Conservation (phyloP, 2,888 invertebrate genomes). For the Tanaodytes sp. region DNA sequence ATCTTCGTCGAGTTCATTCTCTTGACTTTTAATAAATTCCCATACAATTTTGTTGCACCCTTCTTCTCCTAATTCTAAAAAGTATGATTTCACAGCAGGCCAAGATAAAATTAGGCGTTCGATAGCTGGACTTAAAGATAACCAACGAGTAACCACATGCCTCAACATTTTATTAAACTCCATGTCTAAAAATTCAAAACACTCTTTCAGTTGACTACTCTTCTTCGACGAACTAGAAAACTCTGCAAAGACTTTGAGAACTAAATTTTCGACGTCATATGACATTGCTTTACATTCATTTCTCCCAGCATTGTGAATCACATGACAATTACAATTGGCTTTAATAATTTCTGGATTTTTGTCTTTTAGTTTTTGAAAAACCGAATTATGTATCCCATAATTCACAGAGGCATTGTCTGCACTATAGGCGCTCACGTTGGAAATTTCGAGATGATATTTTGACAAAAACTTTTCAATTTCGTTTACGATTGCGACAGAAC, state of each 20-base stretch:
- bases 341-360: no score
- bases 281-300: constrained; percentile 54
- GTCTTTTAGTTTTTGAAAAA: constrained; percentile 40
- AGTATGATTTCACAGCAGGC: constrained; percentile 33
- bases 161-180: constrained; percentile 50
- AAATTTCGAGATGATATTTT: neutral
- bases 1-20: constrained; percentile 16
- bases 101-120: constrained; percentile 25
- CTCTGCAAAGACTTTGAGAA: constrained; percentile 57
- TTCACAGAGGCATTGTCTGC: constrained; percentile 49
- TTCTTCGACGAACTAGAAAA: constrained; percentile 54
- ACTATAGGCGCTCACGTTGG: constrained; percentile 1
- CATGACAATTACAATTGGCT: no score
- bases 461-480: neutral
- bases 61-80: constrained; percentile 17
- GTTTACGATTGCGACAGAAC: neutral
- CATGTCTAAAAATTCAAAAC: constrained; percentile 51
- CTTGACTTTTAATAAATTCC: constrained; percentile 20
- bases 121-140: constrained; percentile 16
- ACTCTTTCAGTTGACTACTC: constrained; percentile 48
- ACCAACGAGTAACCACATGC: no score
- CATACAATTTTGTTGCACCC: constrained; percentile 12
- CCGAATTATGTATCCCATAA: constrained; percentile 40
- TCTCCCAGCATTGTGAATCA: no score
- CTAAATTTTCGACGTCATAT: constrained; percentile 58